Conservation (phyloP, 2,113 vertebrate genomes). For the Scopus umbretta region DNA sequence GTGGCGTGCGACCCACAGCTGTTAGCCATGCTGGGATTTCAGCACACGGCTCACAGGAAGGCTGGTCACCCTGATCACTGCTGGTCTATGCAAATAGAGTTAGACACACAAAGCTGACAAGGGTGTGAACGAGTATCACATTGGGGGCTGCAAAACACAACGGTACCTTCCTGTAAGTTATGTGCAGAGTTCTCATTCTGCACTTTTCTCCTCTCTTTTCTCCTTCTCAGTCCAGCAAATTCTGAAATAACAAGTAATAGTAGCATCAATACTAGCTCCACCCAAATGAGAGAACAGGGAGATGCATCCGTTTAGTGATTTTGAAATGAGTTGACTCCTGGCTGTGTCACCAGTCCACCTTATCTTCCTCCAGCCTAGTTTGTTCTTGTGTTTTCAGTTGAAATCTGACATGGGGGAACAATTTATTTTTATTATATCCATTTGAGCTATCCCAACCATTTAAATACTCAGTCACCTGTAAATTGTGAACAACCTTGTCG, state of each 20-base stretch:
- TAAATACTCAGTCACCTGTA: background rate
- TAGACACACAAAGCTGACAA: background rate
- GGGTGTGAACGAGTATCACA: background rate
- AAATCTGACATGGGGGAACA: background rate
- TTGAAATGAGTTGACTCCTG: background rate
- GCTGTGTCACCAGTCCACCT: background rate
- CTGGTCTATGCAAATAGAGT: background rate
- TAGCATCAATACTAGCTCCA: background rate
- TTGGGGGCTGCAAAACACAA: background rate
- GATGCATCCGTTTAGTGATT: background rate
- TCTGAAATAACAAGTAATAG: background rate
- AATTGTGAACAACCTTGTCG: background rate
- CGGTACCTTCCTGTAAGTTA: background rate
- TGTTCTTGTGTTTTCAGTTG: background rate
- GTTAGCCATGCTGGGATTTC: background rate
- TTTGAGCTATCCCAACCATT: background rate
- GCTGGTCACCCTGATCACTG: background rate
- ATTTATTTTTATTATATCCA: background rate
- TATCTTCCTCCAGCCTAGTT: background rate
- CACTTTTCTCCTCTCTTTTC: background rate
- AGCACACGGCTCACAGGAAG: background rate
- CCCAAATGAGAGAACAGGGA: background rate
- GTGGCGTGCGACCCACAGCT: rapidly evolving
- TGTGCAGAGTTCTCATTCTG: background rate
- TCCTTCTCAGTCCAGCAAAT: background rate